A percentile compares a stretch with the other conserved stretches of the same genome.
phyloP scores from a whole-genome alignment of 2,113 vertebrate genomes.

The Leptocoma aspasia region DNA sequence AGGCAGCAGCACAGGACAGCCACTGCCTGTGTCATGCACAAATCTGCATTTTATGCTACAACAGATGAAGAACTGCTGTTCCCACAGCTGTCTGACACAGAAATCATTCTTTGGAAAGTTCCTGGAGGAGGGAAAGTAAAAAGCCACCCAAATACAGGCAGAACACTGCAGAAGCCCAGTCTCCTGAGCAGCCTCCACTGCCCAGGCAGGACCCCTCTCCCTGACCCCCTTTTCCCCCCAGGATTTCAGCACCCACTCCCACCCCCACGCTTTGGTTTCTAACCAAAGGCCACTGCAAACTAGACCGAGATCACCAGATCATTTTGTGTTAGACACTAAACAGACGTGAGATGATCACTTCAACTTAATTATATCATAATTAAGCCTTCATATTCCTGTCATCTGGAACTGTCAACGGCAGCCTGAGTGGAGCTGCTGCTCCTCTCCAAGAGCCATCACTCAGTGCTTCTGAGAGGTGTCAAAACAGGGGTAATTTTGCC shows the following conservation, averaged over 20 bases:
- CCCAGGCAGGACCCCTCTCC: not conserved
- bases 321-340: not conserved
- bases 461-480: slow-evolving; percentile 6
- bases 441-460: not conserved
- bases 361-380: slow-evolving; percentile 40
- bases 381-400: slow-evolving; percentile 31
- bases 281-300: not conserved
- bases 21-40: not conserved
- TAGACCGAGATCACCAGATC: not conserved
- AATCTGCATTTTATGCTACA: not conserved
- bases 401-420: slow-evolving; percentile 11
- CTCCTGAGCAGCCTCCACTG: not conserved
- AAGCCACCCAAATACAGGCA: not conserved
- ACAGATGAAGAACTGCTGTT: not conserved
- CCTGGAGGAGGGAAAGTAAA: not conserved
- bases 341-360: not conserved
- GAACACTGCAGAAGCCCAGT: not conserved
- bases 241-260: not conserved
- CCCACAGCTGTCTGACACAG: not conserved
- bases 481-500: slow-evolving; percentile 26
- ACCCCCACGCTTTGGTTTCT: rapidly evolving
- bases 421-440: not conserved
- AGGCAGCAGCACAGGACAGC: not conserved
- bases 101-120: not conserved
- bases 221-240: rapidly evolving